Conservation (phyloP, 2,113 vertebrate genomes). For the Melanotaenia duboulayi region DNA sequence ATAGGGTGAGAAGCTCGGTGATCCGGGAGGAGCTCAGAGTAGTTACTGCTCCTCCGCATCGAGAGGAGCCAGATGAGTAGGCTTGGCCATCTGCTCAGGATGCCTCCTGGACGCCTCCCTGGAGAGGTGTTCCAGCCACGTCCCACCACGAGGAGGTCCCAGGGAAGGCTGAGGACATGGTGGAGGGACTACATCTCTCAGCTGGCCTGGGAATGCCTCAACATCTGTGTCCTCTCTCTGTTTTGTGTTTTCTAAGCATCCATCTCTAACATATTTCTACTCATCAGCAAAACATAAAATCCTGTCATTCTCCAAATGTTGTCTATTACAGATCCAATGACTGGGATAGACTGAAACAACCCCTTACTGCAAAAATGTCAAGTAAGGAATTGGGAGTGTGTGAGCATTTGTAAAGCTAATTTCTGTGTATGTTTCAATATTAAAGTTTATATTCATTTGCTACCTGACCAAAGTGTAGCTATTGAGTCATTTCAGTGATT, state of each 20-base stretch:
- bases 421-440: background rate
- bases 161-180: too few species aligned
- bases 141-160: too few species aligned
- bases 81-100: too few species aligned
- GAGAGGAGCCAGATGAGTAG: too few species aligned
- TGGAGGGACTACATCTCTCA: too few species aligned
- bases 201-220: too few species aligned
- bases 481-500: background rate
- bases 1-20: too few species aligned
- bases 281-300: background rate
- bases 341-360: constrained; percentile 51
- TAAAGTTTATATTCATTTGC: background rate
- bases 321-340: constrained; percentile 69
- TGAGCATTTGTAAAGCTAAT: background rate
- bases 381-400: constrained; percentile 63
- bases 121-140: too few species aligned
- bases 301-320: constrained; percentile 8
- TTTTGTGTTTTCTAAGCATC: constrained; percentile 13
- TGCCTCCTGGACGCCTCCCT: too few species aligned
- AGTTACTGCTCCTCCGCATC: too few species aligned
- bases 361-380: constrained; percentile 68
- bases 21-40: too few species aligned
- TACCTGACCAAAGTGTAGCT: too few species aligned
- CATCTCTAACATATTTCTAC: background rate
- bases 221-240: constrained; percentile 37